Percentiles rank a stretch among this genome's conserved stretches.
Evolutionary conservation across 1,140 invertebrate species (phyloP).

Genomic region (Meteorus sp.): DNA sequence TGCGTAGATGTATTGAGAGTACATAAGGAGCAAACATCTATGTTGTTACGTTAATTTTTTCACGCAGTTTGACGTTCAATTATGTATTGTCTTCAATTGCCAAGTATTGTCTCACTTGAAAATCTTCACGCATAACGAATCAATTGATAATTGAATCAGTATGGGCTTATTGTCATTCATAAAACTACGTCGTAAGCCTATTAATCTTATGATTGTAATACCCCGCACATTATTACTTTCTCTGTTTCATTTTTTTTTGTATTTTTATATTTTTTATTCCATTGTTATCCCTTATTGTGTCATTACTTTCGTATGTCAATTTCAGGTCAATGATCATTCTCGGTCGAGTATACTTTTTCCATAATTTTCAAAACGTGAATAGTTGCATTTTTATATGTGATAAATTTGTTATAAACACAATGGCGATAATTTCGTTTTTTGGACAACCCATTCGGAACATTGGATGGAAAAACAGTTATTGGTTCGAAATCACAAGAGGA

Average conservation of each 20-base stretch:
- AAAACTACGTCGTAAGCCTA: conserved; percentile 1
- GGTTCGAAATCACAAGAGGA: conserved; percentile 5
- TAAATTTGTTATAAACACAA: conserved; percentile 8
- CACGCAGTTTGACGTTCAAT: not conserved
- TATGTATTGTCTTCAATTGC: conserved; percentile 10
- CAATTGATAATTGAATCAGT: no score
- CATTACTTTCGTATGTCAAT: no score
- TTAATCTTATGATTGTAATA: not conserved
- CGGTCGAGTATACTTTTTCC: no score
- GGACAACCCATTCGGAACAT: conserved; percentile 16
- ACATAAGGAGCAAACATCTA: not conserved
- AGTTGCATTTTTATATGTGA: not conserved
- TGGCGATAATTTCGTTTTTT: not conserved
- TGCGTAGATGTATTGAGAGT: not conserved
- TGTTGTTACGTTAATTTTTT: not conserved
- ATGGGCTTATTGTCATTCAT: not conserved
- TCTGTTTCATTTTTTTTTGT: not conserved
- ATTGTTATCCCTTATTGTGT: no score
- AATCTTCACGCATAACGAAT: not conserved
- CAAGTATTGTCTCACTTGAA: conserved; percentile 8
- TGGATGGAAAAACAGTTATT: conserved; percentile 6
- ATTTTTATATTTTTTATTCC: no score
- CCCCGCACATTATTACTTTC: not conserved
- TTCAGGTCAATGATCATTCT: no score
- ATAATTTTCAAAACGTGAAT: no score